Evolutionary conservation across 2,888 invertebrate genomes (phyloP), one percentile per base, ranked within the genome.

Genomic region (Epinotia demarniana): DNA sequence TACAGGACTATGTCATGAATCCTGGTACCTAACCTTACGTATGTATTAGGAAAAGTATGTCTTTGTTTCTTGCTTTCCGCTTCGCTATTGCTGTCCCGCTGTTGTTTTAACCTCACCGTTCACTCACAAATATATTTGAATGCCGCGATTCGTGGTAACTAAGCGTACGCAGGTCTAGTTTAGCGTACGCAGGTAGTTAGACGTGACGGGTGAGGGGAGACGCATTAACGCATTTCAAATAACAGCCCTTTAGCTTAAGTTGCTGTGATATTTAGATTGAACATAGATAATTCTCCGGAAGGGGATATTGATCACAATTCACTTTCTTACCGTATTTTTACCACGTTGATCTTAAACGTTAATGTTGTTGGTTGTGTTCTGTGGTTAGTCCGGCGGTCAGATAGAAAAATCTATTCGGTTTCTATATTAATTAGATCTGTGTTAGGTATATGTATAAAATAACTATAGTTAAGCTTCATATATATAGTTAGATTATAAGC

Each of bases 1-100:
- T 39, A 19, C 23, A 23, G 18, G 67, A 33, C 23, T 64, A 49
- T 57, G 68, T 11, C 33, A 43, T 57, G 53, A 33, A 55, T 33
- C 57, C 57, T 12, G 49, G 19, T 39, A n/a, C n/a, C n/a, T n/a
- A 39, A 58, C 33, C 12, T 58, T 58, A 27, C n/a, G 0, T 58
- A 69, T 43, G 0, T 58, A 69, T 69, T 60, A 69, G 46, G 69
- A 60, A 27, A 69, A 43, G 13, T 69, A 60, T 69, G 68, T 58
- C 43, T 43, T 68, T 68, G 58, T 68, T 18, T 67, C 12, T 43
- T 58, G n/a, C 9, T 58, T 43, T 68, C 57, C 58, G 39, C 39
- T 19, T 68, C 8, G 57, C n/a, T n/a, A 53, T 53, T 8, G 5
- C 49, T 43, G 43, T 9, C 39, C 39, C 39, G 39, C 39, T 39